Evolutionary conservation across 2,888 invertebrate genomes (phyloP), one percentile per base, ranked within the genome.

Genomic region (Mythimna albipuncta): DNA sequence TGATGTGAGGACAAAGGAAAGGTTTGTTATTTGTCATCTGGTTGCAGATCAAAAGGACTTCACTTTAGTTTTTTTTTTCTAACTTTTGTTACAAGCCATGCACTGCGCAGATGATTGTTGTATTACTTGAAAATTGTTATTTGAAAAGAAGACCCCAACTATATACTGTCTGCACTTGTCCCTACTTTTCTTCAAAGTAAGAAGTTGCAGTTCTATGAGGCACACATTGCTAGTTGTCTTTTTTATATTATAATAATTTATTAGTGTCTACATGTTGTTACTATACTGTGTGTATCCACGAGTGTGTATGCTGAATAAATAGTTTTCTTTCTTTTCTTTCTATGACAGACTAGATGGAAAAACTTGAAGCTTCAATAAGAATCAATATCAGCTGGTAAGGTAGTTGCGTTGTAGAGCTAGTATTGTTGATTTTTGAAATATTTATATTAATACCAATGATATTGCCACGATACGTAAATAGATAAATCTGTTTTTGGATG

Each of bases 1-100:
- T 77, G 76, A 72, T 50, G 58, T 61, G 35, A 11, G 11, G 50
- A 68, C 74, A 77, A 79, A 79, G 55, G 9, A 19, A 26, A 35
- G 5, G 10, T 65, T 62, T 58, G 26, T 32, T 57, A 41, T 62
- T 26, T 63, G 32, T 63, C 54, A 58, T 58, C n/a, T 61, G 55
- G 21, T 61, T 61, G 50, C 16, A 38, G 35, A 77, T 69, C 44
- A 77, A 75, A 77, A 52, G 13, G 38, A 57, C 4, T 2, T 21
- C 32, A 2, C 7, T 41, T 52, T 13, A 6, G 1, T 38, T 61
- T 47, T 26, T 50, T 50, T 52, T 59, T 2, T 19, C 21, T 50
- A 52, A 52, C 6, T 38, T 32, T 47, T 47, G 6, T 16, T 47
- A 47, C 47, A 47, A 47, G 16, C 6, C 47, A 47, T 47, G 4